Percentiles rank a stretch among this genome's conserved stretches.
These are phyloP conservation scores for Smithornis capensis DNA, from an alignment of 2,113 vertebrate genomes.

Conservation along the genomic window DNA sequence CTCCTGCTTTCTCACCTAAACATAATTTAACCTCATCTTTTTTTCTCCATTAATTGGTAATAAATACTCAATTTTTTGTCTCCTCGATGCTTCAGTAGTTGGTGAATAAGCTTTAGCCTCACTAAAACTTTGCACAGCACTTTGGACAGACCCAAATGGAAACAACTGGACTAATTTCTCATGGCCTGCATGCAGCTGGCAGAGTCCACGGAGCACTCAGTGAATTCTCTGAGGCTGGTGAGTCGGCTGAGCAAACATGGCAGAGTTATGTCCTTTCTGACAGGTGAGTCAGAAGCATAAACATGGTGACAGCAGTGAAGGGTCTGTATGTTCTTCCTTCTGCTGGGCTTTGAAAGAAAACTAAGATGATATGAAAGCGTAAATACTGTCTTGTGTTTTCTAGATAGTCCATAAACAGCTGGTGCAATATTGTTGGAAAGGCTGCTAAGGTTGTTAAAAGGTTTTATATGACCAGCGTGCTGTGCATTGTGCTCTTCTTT, in stretches of 20 bases:
- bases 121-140: neutral
- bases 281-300: neutral
- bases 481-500: neutral
- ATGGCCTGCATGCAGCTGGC: neutral
- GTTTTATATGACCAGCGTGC: neutral
- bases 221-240: neutral
- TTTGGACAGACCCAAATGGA: accelerated
- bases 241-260: neutral
- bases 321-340: neutral
- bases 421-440: neutral
- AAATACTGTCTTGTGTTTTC: neutral
- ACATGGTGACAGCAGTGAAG: neutral
- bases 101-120: neutral
- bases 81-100: neutral
- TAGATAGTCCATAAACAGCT: constrained; percentile 7
- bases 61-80: neutral
- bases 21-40: neutral
- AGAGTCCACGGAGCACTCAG: neutral
- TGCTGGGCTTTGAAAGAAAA: constrained; percentile 12
- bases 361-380: neutral
- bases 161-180: neutral
- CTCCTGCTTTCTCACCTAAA: neutral
- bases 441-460: neutral
- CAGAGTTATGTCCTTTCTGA: constrained; percentile 14
- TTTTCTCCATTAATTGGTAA: neutral